These are phyloP conservation scores for Oreochromis tanganicae DNA, from an alignment of 2,113 vertebrate genomes.

Conservation along the genomic window DNA sequence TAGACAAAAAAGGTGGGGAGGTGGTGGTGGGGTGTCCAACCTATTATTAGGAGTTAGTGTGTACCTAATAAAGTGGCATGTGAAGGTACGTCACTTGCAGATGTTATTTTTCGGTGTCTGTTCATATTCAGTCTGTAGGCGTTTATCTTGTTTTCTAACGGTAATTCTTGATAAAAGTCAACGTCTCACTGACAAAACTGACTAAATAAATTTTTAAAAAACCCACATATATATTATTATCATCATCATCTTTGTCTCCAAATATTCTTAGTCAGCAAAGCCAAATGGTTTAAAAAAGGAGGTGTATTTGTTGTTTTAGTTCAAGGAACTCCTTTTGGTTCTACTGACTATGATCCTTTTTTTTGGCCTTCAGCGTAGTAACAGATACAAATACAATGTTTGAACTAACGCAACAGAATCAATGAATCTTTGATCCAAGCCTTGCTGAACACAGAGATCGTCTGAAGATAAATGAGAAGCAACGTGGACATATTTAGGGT, in stretches of 20 bases:
- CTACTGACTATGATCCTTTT: not conserved
- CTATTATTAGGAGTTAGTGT: not conserved
- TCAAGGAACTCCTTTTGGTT: not conserved
- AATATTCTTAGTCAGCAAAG: not conserved
- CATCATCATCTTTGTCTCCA: not conserved
- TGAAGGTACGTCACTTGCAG: not conserved
- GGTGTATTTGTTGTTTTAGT: not conserved
- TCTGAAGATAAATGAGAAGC: not conserved
- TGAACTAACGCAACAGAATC: not conserved
- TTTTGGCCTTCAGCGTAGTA: not conserved
- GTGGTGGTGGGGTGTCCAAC: not conserved
- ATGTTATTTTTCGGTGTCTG: not conserved
- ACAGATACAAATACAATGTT: not conserved
- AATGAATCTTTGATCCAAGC: not conserved
- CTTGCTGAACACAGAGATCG: not conserved
- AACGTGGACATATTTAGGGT: not conserved
- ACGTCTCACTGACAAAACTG: not conserved
- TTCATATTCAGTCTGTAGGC: not conserved
- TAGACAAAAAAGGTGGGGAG: not conserved
- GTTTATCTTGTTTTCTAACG: not conserved
- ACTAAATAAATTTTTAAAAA: not conserved
- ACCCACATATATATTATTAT: rapidly evolving
- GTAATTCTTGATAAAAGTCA: not conserved
- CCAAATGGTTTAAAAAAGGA: not conserved
- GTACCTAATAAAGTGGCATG: not conserved